These are phyloP conservation scores for Epistrophe eligans DNA, from an alignment of 2,888 invertebrate species.

Conservation along the genomic window DNA sequence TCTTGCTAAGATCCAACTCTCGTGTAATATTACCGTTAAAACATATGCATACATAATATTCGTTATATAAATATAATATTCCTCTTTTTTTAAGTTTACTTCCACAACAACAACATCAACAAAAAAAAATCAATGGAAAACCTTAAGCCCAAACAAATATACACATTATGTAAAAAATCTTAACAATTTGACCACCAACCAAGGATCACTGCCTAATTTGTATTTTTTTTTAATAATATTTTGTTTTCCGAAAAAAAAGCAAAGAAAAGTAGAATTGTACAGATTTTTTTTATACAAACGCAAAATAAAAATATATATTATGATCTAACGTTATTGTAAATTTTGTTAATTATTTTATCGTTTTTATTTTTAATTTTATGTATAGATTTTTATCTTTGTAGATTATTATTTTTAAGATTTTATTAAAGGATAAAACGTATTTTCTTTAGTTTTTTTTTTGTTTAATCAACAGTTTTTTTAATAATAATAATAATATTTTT, in stretches of 20 bases:
- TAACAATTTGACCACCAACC: constrained; percentile 76
- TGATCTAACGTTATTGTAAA: constrained; percentile 65
- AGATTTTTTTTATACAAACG: constrained; percentile 47
- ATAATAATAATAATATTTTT: constrained; percentile 18
- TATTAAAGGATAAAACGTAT: constrained; percentile 20
- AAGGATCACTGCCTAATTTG: constrained; percentile 76
- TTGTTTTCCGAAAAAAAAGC: background rate
- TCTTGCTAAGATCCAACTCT: constrained; percentile 68
- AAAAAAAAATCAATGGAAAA: background rate
- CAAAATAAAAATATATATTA: constrained; percentile 10
- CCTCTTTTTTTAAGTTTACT: constrained; percentile 31
- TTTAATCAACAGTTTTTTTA: constrained; percentile 30
- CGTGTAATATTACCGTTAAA: constrained; percentile 74
- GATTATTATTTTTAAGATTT: constrained; percentile 51
- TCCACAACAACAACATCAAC: background rate
- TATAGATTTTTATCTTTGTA: constrained; percentile 50
- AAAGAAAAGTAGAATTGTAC: constrained; percentile 56
- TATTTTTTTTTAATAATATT: constrained; percentile 21
- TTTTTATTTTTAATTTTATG: constrained; percentile 42
- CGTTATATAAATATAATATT: constrained; percentile 5
- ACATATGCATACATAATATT: constrained; percentile 46
- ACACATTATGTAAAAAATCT: constrained; percentile 48
- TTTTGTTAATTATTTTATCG: constrained; percentile 66
- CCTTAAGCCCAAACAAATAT: constrained; percentile 30
- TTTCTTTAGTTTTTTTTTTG: constrained; percentile 55